Conservation (phyloP, 2,888 invertebrate genomes). For the Tenthredo livida region DNA sequence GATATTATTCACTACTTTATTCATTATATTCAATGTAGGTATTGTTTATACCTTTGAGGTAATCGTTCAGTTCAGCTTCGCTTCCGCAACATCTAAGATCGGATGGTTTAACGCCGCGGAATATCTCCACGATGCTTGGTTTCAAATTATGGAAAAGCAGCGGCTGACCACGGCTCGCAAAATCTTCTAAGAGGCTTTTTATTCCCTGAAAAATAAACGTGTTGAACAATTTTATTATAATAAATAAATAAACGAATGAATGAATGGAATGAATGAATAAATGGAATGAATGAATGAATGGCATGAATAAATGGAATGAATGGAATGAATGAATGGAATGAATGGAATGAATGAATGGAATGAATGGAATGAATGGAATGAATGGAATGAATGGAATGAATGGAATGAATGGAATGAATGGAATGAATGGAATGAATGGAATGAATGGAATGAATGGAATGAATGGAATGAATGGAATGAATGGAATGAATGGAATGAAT, state of each 20-base stretch:
- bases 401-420: neutral
- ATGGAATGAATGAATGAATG: neutral
- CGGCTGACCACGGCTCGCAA: slow-evolving; percentile 80
- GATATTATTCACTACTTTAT: neutral
- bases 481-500: neutral
- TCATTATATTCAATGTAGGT: slow-evolving; percentile 16
- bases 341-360: no score
- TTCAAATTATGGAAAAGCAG: slow-evolving; percentile 82
- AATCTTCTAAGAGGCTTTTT: slow-evolving; percentile 81
- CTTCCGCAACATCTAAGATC: slow-evolving; percentile 80
- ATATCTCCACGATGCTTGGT: slow-evolving; percentile 81
- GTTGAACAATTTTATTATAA: neutral
- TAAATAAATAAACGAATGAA: neutral
- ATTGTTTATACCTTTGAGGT: slow-evolving; percentile 79
- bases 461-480: neutral
- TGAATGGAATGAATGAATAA: neutral
- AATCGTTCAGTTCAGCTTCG: slow-evolving; percentile 80
- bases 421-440: neutral
- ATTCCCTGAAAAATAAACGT: slow-evolving; percentile 80
- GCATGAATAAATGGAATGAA: no score
- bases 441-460: neutral
- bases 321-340: neutral
- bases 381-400: neutral
- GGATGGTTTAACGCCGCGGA: slow-evolving; percentile 81
- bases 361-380: neutral